Evolutionary conservation across 2,888 invertebrate species (phyloP), one percentile per base, ranked within the genome.

Genomic region (Drosophila rellima): DNA sequence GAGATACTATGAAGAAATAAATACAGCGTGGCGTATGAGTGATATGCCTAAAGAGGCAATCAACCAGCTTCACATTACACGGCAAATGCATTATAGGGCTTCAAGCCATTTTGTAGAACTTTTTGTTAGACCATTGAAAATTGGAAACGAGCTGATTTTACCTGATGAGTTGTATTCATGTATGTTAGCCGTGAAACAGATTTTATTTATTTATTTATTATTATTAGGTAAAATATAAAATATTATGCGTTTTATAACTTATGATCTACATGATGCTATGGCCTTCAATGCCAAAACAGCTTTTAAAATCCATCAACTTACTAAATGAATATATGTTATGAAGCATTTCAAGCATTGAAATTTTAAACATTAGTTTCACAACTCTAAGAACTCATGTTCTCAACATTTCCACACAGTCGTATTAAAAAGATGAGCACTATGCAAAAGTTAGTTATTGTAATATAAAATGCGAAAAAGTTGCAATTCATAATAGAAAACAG

Each of bases 21-120:
- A 81, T 69, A 76, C 88, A 84, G 74, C 74, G 76, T 74, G 83
- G 68, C 75, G 78, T 74, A 78, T 74, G 79, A 66, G 71, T 73
- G 35, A 70, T 78, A 63, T 74, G 79, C 57, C 75, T 60, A 63
- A 69, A 56, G 57, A 67, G 84, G 68, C 79, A 87, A 84, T 84
- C 75, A 84, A 65, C 15, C 17, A 18, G 52, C 42, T 33, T 20
- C 64, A 67, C 4, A 39, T 29, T 39, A 13, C 8, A 4, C 15
- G 11, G 20, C 11, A 37, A 37, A 10, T 39, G 39, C 39, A 39
- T 37, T 33, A 2, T 7, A 26, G 5, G 26, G 26, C 26, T 26
- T 3, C 7, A 26, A 26, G 26, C 5, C 7, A 6, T 26, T 23
- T 26, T 26, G 23, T 23, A n/a, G n/a, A n/a, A n/a, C n/a, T n/a